A percentile compares a stretch with the other conserved stretches of the same genome.
Evolutionary conservation across 1,140 invertebrate genomes (phyloP).

Genomic region (Pseudachorutes palmiensis): DNA sequence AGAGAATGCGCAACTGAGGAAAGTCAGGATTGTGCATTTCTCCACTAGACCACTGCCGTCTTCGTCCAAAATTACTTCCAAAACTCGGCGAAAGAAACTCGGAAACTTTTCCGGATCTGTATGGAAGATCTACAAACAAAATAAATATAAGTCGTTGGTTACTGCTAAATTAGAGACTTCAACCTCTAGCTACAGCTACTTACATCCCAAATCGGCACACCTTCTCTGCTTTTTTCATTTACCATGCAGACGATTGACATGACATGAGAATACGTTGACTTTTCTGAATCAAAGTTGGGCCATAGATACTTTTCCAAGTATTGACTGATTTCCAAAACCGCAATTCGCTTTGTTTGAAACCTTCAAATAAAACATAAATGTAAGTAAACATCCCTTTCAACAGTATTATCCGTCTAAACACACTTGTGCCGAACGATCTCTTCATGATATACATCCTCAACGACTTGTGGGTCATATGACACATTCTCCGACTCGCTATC

Average conservation of each 20-base stretch:
- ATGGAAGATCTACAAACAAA: conserved; percentile 59
- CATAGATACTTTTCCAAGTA: conserved; percentile 95
- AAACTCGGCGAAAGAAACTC: conserved; percentile 76
- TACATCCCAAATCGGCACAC: conserved; percentile 91
- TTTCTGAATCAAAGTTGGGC: conserved; percentile 73
- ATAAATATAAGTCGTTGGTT: too few relatives aligned
- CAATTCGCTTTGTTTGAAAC: conserved; percentile 77
- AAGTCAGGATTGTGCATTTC: conserved; percentile 40
- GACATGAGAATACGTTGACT: conserved; percentile 67
- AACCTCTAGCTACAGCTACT: too few relatives aligned
- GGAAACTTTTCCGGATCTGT: conserved; percentile 71
- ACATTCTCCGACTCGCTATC: conserved; percentile 38
- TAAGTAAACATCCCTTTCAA: conserved; percentile 11
- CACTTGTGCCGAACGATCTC: conserved; percentile 44
- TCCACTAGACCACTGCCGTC: conserved; percentile 38
- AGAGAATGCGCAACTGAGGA: conserved; percentile 35
- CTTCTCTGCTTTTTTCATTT: conserved; percentile 96
- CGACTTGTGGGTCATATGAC: conserved; percentile 43
- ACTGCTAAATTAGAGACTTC: too few relatives aligned
- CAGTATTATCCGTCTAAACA: conserved; percentile 22
- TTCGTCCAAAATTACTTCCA: conserved; percentile 60
- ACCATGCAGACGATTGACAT: conserved; percentile 95
- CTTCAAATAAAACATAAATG: conserved; percentile 44
- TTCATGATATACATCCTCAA: conserved; percentile 45
- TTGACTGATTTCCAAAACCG: conserved; percentile 94